Conservation (phyloP, 2,888 invertebrate species). For the Phragmatobia fuliginosa region DNA sequence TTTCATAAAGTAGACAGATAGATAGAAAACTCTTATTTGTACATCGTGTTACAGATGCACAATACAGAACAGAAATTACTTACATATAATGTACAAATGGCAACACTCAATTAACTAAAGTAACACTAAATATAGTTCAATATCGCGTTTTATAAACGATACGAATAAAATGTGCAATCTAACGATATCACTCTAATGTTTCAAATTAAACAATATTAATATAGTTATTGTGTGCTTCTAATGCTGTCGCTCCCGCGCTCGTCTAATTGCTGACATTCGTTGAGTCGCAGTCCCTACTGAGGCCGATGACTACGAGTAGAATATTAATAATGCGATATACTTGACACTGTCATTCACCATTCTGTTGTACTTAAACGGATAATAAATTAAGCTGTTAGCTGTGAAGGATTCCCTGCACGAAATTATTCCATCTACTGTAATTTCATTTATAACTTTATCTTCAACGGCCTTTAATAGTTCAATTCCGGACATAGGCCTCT, state of each 20-base stretch:
- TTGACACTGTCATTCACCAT: constrained; percentile 45
- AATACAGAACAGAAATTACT: too few relatives aligned
- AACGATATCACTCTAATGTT: not conserved
- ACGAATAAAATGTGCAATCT: not conserved
- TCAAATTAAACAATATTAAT: not conserved
- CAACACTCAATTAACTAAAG: too few relatives aligned
- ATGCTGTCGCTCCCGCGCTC: constrained; percentile 50
- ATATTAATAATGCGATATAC: constrained; percentile 60
- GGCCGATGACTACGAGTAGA: constrained; percentile 63
- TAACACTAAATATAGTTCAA: too few relatives aligned
- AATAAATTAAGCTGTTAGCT: constrained; percentile 11
- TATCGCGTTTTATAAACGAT: not conserved
- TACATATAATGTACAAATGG: too few relatives aligned
- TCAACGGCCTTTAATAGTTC: too few relatives aligned
- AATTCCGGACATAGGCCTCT: too few relatives aligned
- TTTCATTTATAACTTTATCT: not conserved
- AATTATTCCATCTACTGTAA: not conserved
- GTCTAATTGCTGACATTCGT: constrained; percentile 63
- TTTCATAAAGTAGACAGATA: too few relatives aligned
- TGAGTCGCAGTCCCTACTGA: constrained; percentile 54
- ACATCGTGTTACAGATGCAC: too few relatives aligned
- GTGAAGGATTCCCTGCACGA: not conserved
- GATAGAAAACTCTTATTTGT: too few relatives aligned
- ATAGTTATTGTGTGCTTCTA: not conserved
- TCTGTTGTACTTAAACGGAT: constrained; percentile 14